Evolutionary conservation across 2,888 invertebrate genomes (phyloP).

Genomic region (Caenorhabditis sp.): DNA sequence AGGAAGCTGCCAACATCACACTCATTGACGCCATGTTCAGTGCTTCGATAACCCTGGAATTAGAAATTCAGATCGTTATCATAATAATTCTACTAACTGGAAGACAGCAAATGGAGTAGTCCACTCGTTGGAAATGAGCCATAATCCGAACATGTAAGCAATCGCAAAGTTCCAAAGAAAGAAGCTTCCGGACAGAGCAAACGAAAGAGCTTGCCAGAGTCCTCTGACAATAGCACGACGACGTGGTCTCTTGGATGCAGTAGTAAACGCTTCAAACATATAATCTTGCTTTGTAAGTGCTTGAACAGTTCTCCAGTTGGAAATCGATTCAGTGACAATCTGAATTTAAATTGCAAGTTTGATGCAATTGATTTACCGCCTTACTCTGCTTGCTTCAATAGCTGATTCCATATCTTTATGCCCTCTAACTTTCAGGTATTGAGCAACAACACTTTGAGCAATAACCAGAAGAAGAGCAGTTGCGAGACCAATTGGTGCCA

Average conservation of each 20-base stretch:
- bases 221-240: constrained; percentile 72
- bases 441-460: constrained; percentile 67
- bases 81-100: constrained; percentile 68
- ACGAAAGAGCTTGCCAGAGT: constrained; percentile 73
- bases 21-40: constrained; percentile 60
- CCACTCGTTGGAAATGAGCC: constrained; percentile 69
- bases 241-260: constrained; percentile 70
- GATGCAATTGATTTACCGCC: background rate
- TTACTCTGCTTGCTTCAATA: constrained; percentile 74
- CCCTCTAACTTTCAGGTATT: constrained; percentile 73
- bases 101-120: constrained; percentile 77
- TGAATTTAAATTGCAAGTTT: constrained; percentile 39
- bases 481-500: constrained; percentile 82
- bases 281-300: constrained; percentile 83
- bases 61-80: background rate
- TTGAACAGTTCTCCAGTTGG: constrained; percentile 84
- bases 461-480: constrained; percentile 82
- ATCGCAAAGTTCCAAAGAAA: constrained; percentile 77
- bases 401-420: constrained; percentile 75
- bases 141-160: constrained; percentile 77
- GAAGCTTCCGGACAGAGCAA: constrained; percentile 70
- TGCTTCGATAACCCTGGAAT: constrained; percentile 85
- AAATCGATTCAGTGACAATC: constrained; percentile 84
- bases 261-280: constrained; percentile 77
- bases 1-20: constrained; percentile 82